Conservation (phyloP, 1,140 invertebrate genomes). For the Caenorhabditis tropicalis region DNA sequence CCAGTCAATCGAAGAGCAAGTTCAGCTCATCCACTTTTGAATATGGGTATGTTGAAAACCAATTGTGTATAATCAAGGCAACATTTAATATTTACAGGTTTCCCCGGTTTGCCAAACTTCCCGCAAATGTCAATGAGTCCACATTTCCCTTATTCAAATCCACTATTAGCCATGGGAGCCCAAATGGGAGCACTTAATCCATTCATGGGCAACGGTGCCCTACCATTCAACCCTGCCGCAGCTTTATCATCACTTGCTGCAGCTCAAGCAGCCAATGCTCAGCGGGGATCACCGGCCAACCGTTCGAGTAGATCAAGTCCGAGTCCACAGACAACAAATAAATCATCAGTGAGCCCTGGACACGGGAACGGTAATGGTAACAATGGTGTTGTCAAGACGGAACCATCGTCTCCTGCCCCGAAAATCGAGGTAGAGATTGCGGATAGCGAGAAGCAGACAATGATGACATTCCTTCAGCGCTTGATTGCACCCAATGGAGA, state of each 20-base stretch:
- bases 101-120: constrained; percentile 47
- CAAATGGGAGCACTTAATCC: constrained; percentile 53
- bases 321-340: not conserved
- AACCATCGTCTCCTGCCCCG: not conserved
- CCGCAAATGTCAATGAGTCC: constrained; percentile 45
- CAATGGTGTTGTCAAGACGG: constrained; percentile 5
- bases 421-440: constrained; percentile 24
- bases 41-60: constrained; percentile 25
- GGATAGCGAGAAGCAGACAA: constrained; percentile 8
- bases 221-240: constrained; percentile 11
- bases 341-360: constrained; percentile 16
- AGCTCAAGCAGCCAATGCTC: not conserved
- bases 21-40: constrained; percentile 40
- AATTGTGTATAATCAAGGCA: not conserved
- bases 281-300: constrained; percentile 1
- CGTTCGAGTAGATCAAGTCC: constrained; percentile 21
- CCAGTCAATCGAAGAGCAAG: constrained; percentile 21
- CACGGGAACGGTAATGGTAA: not conserved
- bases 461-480: constrained; percentile 35
- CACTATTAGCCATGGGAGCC: constrained; percentile 48
- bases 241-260: constrained; percentile 8
- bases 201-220: constrained; percentile 45
- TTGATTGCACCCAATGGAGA: not conserved
- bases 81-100: not conserved
- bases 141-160: constrained; percentile 45